Percentiles rank a stretch among this genome's conserved stretches.
Evolutionary conservation across 2,888 invertebrate species (phyloP).

Genomic region (Andrena chrysosceles): DNA sequence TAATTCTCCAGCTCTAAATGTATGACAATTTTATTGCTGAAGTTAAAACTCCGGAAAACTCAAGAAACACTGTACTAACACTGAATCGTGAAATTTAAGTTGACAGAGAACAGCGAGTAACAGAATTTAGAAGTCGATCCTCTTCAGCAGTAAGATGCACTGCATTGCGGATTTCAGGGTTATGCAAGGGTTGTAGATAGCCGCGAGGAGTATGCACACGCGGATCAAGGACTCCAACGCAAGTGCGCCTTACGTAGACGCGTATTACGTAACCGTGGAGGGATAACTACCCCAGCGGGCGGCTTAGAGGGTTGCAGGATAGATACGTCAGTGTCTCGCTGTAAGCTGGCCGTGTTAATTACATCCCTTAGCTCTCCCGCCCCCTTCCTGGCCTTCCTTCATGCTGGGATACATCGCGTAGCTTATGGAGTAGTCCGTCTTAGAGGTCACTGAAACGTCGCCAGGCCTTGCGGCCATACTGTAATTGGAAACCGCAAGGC

Average conservation of each 20-base stretch:
- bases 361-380: slow-evolving; percentile 70
- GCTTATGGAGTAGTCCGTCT: slow-evolving; percentile 67
- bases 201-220: slow-evolving; percentile 32
- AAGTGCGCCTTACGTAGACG: slow-evolving; percentile 74
- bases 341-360: slow-evolving; percentile 81
- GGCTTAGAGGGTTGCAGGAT: slow-evolving; percentile 74
- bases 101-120: neutral
- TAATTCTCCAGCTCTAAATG: no score
- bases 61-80: neutral
- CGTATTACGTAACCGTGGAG: slow-evolving; percentile 76
- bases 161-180: slow-evolving; percentile 64
- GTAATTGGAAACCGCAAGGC: slow-evolving; percentile 79
- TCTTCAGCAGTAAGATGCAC: slow-evolving; percentile 28
- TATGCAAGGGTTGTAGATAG: slow-evolving; percentile 36
- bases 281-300: slow-evolving; percentile 70
- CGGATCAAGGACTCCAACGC: slow-evolving; percentile 59
- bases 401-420: slow-evolving; percentile 45
- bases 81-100: neutral
- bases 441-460: slow-evolving; percentile 76
- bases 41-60: no score
- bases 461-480: slow-evolving; percentile 64
- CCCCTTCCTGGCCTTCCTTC: slow-evolving; percentile 45
- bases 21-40: no score
- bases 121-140: slow-evolving; percentile 13
- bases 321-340: slow-evolving; percentile 82